Conservation (phyloP, 1,140 invertebrate species). For the Drosophila nebulosa region DNA sequence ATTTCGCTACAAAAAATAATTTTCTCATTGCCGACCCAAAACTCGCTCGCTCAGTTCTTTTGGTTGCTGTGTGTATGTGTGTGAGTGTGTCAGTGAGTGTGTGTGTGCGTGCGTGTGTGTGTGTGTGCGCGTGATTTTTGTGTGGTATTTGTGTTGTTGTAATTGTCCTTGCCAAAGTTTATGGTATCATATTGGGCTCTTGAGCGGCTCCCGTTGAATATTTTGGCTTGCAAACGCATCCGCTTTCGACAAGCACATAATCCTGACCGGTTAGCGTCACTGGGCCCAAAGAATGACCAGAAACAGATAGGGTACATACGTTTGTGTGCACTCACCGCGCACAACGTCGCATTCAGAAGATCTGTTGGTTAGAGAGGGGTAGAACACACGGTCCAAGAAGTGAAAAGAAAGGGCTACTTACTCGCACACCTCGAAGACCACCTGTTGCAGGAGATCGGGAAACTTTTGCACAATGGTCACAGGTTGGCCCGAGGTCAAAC, state of each 20-base stretch:
- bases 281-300: conserved; percentile 92
- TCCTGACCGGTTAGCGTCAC: conserved; percentile 95
- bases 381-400: too few relatives aligned
- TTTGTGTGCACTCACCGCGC: conserved; percentile 93
- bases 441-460: conserved; percentile 95
- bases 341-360: conserved; percentile 93
- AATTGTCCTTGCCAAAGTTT: conserved; percentile 28
- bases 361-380: conserved; percentile 82
- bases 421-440: conserved; percentile 94
- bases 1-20: conserved; percentile 79
- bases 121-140: conserved; percentile 1
- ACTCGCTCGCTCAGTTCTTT: conserved; percentile 77
- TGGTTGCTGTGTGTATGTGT: conserved; percentile 52
- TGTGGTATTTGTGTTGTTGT: neutral
- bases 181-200: conserved; percentile 82
- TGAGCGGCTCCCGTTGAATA: conserved; percentile 83
- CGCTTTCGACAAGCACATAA: conserved; percentile 95
- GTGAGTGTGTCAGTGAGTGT: neutral
- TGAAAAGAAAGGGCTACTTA: too few relatives aligned
- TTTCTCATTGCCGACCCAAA: conserved; percentile 48
- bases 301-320: conserved; percentile 95
- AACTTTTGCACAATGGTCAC: conserved; percentile 97
- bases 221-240: conserved; percentile 94
- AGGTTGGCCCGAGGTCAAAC: conserved; percentile 93
- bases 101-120: conserved; percentile 5